phyloP scores from a whole-genome alignment of 2,888 invertebrate genomes.

The Dyspetes luteomarginatus region DNA sequence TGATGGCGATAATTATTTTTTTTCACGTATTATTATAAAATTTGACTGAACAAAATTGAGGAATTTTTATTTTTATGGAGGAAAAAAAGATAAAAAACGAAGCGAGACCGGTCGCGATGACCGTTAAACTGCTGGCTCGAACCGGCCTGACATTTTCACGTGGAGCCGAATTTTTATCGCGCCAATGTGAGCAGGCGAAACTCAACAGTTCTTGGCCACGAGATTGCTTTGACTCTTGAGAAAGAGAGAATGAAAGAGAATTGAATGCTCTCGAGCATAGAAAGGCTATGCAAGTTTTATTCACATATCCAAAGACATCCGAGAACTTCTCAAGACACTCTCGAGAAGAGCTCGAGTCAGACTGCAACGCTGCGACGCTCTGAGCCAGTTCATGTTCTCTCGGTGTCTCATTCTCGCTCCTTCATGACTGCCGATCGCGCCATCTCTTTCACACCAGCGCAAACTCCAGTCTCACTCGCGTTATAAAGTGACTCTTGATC shows the following conservation, averaged over 20 bases:
- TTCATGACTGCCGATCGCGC: too few relatives aligned
- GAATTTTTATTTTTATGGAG: neutral
- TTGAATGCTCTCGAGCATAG: slow-evolving; percentile 19
- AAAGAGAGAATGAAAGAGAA: slow-evolving; percentile 15
- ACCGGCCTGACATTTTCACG: slow-evolving; percentile 72
- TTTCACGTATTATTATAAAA: neutral
- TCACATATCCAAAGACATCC: slow-evolving; percentile 28
- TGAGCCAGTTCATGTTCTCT: too few relatives aligned
- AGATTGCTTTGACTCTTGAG: neutral
- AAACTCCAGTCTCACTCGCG: too few relatives aligned
- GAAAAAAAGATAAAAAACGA: neutral
- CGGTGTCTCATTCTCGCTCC: neutral
- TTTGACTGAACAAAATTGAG: slow-evolving; percentile 28
- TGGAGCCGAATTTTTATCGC: slow-evolving; percentile 63
- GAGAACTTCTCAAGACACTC: neutral
- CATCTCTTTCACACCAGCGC: too few relatives aligned
- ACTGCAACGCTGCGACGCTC: too few relatives aligned
- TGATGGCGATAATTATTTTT: neutral
- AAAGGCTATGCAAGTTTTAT: slow-evolving; percentile 32
- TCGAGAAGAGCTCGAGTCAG: neutral
- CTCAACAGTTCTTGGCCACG: too few relatives aligned
- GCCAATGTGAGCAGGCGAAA: slow-evolving; percentile 44
- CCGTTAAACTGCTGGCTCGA: slow-evolving; percentile 70
- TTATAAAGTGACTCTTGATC: too few relatives aligned
- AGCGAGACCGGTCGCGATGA: slow-evolving; percentile 64